These are phyloP conservation scores for Beris chalybata DNA, from an alignment of 2,888 invertebrate genomes.

Conservation along the genomic window DNA sequence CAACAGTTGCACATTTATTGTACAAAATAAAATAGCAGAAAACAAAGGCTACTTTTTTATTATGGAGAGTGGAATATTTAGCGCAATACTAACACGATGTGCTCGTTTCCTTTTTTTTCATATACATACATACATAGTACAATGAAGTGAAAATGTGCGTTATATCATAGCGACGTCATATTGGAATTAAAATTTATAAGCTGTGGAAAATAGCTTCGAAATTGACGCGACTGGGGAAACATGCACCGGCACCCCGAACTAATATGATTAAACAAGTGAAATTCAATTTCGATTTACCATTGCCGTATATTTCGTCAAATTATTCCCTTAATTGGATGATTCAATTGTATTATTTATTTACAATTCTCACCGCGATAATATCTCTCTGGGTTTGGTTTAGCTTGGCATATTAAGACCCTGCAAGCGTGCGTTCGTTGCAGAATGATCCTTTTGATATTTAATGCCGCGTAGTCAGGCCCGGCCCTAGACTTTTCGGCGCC, in stretches of 20 bases:
- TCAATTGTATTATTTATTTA: neutral
- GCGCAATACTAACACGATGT: neutral
- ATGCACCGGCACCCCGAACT: too few relatives aligned
- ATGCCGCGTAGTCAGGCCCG: too few relatives aligned
- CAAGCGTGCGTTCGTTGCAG: too few relatives aligned
- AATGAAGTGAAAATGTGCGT: too few relatives aligned
- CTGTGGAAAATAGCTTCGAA: too few relatives aligned
- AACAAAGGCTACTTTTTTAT: neutral
- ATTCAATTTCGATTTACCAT: neutral
- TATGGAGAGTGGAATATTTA: neutral
- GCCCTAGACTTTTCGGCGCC: too few relatives aligned
- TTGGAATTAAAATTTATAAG: neutral
- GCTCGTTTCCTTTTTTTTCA: neutral
- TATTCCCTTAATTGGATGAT: neutral
- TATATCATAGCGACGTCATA: neutral
- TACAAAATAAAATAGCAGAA: neutral
- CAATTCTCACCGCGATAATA: constrained; percentile 24
- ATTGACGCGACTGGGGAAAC: too few relatives aligned
- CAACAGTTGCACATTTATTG: neutral
- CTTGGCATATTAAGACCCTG: too few relatives aligned
- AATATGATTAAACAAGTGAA: neutral
- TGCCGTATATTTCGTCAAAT: neutral
- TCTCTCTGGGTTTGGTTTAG: neutral
- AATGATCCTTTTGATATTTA: too few relatives aligned
- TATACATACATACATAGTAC: too few relatives aligned